Conservation (phyloP, 2,888 invertebrate species). For the Ephialtes manifestator region DNA sequence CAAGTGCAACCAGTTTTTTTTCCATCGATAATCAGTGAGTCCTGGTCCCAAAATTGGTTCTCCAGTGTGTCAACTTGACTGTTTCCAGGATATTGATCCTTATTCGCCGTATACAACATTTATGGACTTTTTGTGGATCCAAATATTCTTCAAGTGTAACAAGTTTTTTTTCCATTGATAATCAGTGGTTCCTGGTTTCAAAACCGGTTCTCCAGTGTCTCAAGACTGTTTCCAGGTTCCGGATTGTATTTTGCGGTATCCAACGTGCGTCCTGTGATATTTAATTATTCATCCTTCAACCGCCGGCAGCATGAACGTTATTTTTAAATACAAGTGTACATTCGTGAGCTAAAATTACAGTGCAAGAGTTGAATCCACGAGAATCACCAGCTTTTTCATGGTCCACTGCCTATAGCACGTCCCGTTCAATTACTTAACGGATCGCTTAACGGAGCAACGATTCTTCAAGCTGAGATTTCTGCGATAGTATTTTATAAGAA, state of each 20-base stretch:
- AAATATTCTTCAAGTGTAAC: too few species aligned
- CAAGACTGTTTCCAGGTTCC: not conserved
- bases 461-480: not conserved
- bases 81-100: too few species aligned
- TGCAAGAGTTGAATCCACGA: constrained; percentile 35
- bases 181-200: not conserved
- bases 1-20: too few species aligned
- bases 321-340: constrained; percentile 17
- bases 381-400: constrained; percentile 39
- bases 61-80: too few species aligned
- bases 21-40: too few species aligned
- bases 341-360: constrained; percentile 19
- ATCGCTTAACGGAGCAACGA: constrained; percentile 45
- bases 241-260: constrained; percentile 5
- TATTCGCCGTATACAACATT: too few species aligned
- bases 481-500: not conserved
- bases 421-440: constrained; percentile 56
- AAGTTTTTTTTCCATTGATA: too few species aligned
- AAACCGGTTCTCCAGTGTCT: not conserved
- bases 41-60: too few species aligned
- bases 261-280: constrained; percentile 10
- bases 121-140: too few species aligned
- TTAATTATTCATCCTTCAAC: not conserved
- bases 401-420: constrained; percentile 38
- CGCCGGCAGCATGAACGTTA: not conserved